A percentile compares a stretch with the other conserved stretches of the same genome.
These are phyloP conservation scores for Chamaetylas fuelleborni DNA, from an alignment of 2,113 vertebrate genomes.

Conservation along the genomic window DNA sequence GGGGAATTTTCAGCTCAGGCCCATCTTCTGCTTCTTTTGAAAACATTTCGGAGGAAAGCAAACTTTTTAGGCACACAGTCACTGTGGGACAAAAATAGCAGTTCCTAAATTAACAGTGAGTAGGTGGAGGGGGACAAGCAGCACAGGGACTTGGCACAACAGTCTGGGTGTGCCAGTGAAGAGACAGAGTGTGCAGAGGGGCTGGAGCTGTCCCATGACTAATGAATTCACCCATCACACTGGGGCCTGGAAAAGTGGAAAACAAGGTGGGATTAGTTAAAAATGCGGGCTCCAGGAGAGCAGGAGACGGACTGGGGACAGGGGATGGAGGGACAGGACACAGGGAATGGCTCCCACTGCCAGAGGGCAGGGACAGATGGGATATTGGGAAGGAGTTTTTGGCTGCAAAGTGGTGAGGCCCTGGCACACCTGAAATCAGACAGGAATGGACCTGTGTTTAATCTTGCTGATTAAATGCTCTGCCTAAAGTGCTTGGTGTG, in stretches of 20 bases:
- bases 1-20: not conserved
- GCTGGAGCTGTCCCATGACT: too few relatives aligned
- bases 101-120: not conserved
- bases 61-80: not conserved
- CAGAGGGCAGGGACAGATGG: rapidly evolving
- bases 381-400: not conserved
- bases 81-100: not conserved
- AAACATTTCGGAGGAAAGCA: not conserved
- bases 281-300: not conserved
- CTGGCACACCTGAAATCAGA: not conserved
- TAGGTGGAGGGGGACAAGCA: too few relatives aligned
- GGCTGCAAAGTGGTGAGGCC: rapidly evolving
- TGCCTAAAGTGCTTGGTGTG: not conserved
- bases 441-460: not conserved
- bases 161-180: too few relatives aligned
- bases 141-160: too few relatives aligned
- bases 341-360: not conserved
- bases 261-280: too few relatives aligned
- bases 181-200: too few relatives aligned
- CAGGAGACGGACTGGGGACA: not conserved
- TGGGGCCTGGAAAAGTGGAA: too few relatives aligned
- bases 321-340: not conserved
- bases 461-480: not conserved
- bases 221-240: too few relatives aligned
- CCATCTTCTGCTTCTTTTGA: not conserved